Evolutionary conservation across 1,140 invertebrate species (phyloP), one percentile per base, ranked within the genome.

Genomic region (Tribolium castaneum): DNA sequence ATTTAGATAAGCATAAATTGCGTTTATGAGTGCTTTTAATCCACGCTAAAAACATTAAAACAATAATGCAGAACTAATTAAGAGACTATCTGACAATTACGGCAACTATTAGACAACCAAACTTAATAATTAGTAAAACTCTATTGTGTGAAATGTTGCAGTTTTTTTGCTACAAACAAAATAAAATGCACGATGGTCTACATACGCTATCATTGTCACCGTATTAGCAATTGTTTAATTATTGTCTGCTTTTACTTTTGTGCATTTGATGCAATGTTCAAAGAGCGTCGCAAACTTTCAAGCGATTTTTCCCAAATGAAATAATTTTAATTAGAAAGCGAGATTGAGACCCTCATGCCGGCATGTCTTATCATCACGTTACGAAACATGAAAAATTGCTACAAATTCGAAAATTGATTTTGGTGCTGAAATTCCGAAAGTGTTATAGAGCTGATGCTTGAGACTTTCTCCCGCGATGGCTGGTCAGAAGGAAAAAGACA

Each of bases 391-490:
- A 70, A 22, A 19, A 50, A 72, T 50, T 25, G 25, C 30, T 16
- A 22, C 16, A 30, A 59, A 59, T 19, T 19, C 25, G 16, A 59
- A 59, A 66, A 66, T 66, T 35, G 59, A 66, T 66, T 66, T 73
- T 54, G 49, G 51, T 73, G 49, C 50, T 54, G 54, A 73, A 54
- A 73, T 54, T 73, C 52, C 52, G 71, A 73, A 73, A 73, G 71
- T 73, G 71, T 52, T 52, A 35, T 51, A 35, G 25, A 66, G 19
- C 34, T 54, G 50, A 34, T 13, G 49, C 49, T 30, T 6, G 30
- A 52, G 49, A 73, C 71, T 73, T 73, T 73, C 71, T 73, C 71
- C 52, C 52, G 71, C 52, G 71, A 73, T 73, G 71, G 71, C 49
- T 73, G 49, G 49, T 73, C 71, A 54, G 25, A 73, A 73, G 70